Evolutionary conservation across 2,797 vertebrate genomes (phyloP).

Genomic region (Enteromius paludinosus): DNA sequence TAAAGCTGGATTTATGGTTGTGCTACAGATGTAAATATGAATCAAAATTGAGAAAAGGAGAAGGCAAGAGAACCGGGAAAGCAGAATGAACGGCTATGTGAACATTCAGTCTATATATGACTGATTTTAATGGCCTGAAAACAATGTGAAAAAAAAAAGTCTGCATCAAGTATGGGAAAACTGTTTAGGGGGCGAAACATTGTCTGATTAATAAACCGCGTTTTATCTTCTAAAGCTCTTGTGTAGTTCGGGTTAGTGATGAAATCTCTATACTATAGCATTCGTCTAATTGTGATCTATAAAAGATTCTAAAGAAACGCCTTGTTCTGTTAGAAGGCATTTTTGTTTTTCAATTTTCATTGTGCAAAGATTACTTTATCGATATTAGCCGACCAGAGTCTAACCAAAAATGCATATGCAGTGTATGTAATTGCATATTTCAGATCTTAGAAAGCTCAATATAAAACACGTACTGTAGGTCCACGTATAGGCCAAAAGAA

Average conservation of each 20-base stretch:
- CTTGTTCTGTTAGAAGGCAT: background rate
- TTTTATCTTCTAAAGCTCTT: constrained; percentile 27
- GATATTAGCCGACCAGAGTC: background rate
- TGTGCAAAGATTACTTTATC: background rate
- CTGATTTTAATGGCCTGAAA: constrained; percentile 12
- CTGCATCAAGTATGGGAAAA: constrained; percentile 10
- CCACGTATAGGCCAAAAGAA: background rate
- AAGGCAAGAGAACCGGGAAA: constrained; percentile 27
- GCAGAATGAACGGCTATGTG: background rate
- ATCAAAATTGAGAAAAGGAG: background rate
- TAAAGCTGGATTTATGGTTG: constrained; percentile 40
- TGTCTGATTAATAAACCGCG: constrained; percentile 26
- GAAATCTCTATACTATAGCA: background rate
- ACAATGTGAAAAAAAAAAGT: background rate
- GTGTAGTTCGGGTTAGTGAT: constrained; percentile 15
- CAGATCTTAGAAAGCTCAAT: background rate
- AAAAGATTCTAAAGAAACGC: constrained; percentile 27
- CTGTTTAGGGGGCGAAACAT: background rate
- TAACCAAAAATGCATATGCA: constrained; percentile 15
- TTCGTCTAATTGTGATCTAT: background rate
- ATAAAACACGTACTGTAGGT: background rate
- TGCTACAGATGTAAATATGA: constrained; percentile 38
- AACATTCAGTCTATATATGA: background rate
- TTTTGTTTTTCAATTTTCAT: background rate
- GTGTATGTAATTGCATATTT: background rate